Percentiles rank a stretch among this genome's conserved stretches.
phyloP scores from a whole-genome alignment of 2,797 vertebrate genomes.

The Phaenicophaeus curvirostris region DNA sequence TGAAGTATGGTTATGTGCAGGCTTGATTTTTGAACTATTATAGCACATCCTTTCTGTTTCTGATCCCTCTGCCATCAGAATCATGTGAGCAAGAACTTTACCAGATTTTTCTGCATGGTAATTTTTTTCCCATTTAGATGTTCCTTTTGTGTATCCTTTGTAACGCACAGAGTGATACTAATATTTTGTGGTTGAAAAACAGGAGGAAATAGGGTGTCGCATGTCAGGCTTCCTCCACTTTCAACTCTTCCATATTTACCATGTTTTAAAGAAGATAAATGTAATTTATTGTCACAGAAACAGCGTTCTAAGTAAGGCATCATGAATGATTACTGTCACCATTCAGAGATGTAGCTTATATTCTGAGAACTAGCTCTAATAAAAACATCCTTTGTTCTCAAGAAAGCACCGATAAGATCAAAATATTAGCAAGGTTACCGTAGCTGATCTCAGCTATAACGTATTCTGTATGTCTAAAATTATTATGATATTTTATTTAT shows the following conservation, averaged over 20 bases:
- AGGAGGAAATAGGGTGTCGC: neutral
- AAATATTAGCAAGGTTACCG: neutral
- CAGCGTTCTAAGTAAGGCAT: neutral
- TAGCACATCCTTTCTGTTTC: neutral
- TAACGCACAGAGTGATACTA: neutral
- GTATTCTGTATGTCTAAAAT: slow-evolving; percentile 7
- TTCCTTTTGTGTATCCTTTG: neutral
- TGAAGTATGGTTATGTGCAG: neutral
- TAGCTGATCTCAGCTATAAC: neutral
- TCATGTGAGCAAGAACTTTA: neutral
- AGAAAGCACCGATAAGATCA: neutral
- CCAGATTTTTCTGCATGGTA: neutral
- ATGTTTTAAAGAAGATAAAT: neutral
- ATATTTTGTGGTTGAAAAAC: neutral
- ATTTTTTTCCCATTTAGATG: neutral
- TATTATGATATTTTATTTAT: neutral
- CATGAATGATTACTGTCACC: neutral
- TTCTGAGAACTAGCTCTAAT: neutral
- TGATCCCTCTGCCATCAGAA: neutral
- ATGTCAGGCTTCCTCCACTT: neutral
- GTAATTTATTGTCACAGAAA: neutral
- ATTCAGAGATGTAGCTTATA: neutral
- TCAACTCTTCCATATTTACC: neutral
- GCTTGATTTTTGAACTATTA: neutral
- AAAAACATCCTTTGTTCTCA: slow-evolving; percentile 8